Base-by-base conservation (phyloP, 2,113 vertebrate genomes). In the Aegotheles bennettii region DNA sequence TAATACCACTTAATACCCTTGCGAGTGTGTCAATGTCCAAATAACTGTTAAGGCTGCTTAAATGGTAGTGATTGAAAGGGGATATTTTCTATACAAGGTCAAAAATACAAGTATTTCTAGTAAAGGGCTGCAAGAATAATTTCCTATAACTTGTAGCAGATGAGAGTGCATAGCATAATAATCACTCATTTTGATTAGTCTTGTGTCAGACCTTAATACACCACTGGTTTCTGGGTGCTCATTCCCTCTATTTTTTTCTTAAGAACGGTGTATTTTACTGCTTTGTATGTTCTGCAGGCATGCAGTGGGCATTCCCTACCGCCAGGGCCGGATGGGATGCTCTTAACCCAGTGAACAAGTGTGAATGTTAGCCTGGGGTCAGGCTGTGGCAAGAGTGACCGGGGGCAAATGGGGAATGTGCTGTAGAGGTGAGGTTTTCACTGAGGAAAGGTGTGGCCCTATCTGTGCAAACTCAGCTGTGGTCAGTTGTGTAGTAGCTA, bases 401-500 rank as follows among this genome's bases (percentile, higher is more conserved):
- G 3, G 36, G 51, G 26, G 13, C 28, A n/a, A 36, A 23, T 1
- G 4, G 29, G 53, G 63, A 81, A 60, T 43, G n/a, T 67, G 57
- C 40, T 47, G 35, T 26, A 36, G 24, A 33, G 43, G 35, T 51
- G 77, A 77, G 20, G 29, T 53, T 61, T 84, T 60, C 59, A n/a
- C 13, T 25, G 45, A 8, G 54, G 63, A 87, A 47, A 67, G 69
- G 19, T 82, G 65, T 67, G 47, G n/a, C 47, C 47, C 1, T 1
- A 43, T 28, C 36, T 5, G 29, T 35, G 21, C 0, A 0, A 1
- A 28, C 35, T 25, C 25, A 28, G 53, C 83, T 10, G 7, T 20
- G 70, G 35, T 93, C 60, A 28, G 36, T 51, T 43, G 70, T 48
- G 51, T 57, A 69, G 17, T 5, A 78, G 70, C 16, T 73, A 26